These are phyloP conservation scores for Eristalis tenax DNA, from an alignment of 2,888 invertebrate species.

Conservation along the genomic window DNA sequence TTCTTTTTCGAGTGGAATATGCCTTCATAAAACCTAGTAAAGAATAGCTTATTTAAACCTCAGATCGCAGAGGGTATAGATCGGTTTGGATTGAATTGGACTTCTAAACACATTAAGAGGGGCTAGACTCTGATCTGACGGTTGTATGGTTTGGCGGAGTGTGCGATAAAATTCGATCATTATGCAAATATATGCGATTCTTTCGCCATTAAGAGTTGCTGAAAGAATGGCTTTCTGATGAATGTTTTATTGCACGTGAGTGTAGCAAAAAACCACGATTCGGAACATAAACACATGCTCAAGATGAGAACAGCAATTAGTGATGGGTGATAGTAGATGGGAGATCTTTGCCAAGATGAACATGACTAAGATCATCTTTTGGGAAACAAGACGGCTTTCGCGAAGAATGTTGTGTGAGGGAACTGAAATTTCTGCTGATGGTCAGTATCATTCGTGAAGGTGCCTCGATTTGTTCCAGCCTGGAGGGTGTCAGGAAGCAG, in stretches of 20 bases:
- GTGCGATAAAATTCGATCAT: not conserved
- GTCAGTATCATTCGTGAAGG: too few relatives aligned
- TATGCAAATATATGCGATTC: slow-evolving; percentile 23
- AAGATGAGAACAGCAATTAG: slow-evolving; percentile 1
- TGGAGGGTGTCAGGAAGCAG: too few relatives aligned
- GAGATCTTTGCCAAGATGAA: not conserved
- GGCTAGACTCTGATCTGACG: not conserved
- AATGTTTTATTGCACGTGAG: slow-evolving; percentile 20
- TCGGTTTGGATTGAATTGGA: not conserved
- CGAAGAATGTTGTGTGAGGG: too few relatives aligned
- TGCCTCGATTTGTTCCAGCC: too few relatives aligned
- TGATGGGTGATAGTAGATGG: not conserved
- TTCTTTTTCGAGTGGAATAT: slow-evolving; percentile 18
- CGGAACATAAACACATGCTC: not conserved
- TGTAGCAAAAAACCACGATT: slow-evolving; percentile 9
- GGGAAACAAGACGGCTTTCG: too few relatives aligned
- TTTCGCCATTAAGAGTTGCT: slow-evolving; percentile 14
- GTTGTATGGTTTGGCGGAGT: not conserved
- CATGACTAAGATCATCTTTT: not conserved
- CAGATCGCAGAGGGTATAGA: not conserved
- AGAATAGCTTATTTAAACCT: slow-evolving; percentile 11
- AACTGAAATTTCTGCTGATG: too few relatives aligned
- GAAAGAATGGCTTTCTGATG: not conserved
- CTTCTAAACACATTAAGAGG: not conserved
- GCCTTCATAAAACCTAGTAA: slow-evolving; percentile 30